These are phyloP conservation scores for Crenichthys baileyi DNA, from an alignment of 2,797 vertebrate species.

Conservation along the genomic window DNA sequence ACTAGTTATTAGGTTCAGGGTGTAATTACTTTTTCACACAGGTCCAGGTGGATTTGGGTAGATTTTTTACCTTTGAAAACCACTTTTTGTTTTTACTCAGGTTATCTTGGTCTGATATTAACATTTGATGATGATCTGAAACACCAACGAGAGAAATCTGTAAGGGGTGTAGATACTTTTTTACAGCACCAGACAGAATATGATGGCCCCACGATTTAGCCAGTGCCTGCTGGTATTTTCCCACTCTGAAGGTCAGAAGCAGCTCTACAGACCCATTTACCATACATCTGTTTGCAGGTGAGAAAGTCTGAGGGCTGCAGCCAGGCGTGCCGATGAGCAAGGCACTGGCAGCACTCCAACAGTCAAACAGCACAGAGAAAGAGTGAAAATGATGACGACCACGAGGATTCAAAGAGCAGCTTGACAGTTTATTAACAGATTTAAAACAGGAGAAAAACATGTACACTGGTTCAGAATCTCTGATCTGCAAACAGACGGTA, in stretches of 20 bases:
- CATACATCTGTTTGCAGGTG: slow-evolving; percentile 85
- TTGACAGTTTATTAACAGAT: slow-evolving; percentile 93
- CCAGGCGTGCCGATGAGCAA: slow-evolving; percentile 18
- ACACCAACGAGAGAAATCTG: neutral
- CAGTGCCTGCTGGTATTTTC: slow-evolving; percentile 29
- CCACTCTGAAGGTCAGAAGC: slow-evolving; percentile 36
- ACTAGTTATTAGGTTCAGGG: neutral
- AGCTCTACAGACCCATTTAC: slow-evolving; percentile 52
- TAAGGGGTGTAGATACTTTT: neutral
- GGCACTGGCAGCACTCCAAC: slow-evolving; percentile 10
- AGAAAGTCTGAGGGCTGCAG: slow-evolving; percentile 69
- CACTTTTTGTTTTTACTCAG: neutral
- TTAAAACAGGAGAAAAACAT: slow-evolving; percentile 83
- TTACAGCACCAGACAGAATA: neutral
- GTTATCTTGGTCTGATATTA: neutral
- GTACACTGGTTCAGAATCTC: slow-evolving; percentile 84
- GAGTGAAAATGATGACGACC: slow-evolving; percentile 76
- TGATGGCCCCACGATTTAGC: neutral
- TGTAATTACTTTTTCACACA: neutral
- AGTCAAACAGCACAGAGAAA: slow-evolving; percentile 47
- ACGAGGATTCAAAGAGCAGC: slow-evolving; percentile 68
- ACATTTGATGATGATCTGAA: neutral
- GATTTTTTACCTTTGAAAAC: neutral
- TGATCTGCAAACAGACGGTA: slow-evolving; percentile 98
- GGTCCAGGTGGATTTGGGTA: no score